These are phyloP conservation scores for Nasonovia ribisnigri DNA, from an alignment of 2,888 invertebrate species.

Conservation along the genomic window DNA sequence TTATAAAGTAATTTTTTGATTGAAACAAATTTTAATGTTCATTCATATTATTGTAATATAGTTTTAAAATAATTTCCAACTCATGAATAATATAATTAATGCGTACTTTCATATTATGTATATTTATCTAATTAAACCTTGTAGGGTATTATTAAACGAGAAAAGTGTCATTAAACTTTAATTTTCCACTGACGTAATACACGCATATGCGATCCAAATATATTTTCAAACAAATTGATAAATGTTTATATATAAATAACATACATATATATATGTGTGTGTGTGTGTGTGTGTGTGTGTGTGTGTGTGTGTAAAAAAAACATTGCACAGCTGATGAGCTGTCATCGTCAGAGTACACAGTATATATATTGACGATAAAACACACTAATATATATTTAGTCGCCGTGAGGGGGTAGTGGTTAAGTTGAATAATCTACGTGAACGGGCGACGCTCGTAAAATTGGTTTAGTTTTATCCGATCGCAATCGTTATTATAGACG, in stretches of 20 bases:
- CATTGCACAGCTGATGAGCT: not conserved
- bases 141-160: not conserved
- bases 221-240: not conserved
- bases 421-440: constrained; percentile 7
- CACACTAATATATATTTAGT: not conserved
- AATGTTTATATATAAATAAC: not conserved
- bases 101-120: not conserved
- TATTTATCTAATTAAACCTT: not conserved
- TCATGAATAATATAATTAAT: not conserved
- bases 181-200: not conserved
- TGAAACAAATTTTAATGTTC: constrained; percentile 5
- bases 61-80: not conserved
- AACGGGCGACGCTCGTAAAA: not conserved
- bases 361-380: not conserved
- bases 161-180: not conserved
- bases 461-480: constrained; percentile 9
- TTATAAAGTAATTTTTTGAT: not conserved
- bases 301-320: not conserved
- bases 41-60: not conserved
- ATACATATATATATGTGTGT: no score
- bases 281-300: not conserved
- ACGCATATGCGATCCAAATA: not conserved
- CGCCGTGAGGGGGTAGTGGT: not conserved
- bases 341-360: not conserved
- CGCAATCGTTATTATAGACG: not conserved